Evolutionary conservation across 2,113 vertebrate species (phyloP).

Genomic region (Myrmecophaga tridactyla): DNA sequence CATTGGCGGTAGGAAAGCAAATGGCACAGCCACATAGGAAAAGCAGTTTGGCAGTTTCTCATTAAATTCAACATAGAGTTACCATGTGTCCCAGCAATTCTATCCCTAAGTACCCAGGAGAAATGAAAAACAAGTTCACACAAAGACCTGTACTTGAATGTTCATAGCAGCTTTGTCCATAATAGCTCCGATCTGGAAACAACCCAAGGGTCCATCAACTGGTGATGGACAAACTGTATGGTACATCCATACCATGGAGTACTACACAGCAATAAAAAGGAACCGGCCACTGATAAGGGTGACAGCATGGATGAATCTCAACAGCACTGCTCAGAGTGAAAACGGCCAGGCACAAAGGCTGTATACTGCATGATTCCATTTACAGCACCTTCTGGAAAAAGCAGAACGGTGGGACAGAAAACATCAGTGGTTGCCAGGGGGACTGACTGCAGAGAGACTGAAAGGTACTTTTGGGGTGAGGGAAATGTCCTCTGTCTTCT

Average conservation of each 20-base stretch:
- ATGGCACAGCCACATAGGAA: neutral
- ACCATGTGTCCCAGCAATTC: neutral
- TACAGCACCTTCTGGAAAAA: neutral
- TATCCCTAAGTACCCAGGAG: neutral
- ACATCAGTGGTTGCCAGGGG: too few relatives aligned
- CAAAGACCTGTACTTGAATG: rapidly evolving
- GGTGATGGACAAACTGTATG: rapidly evolving
- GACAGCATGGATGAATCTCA: rapidly evolving
- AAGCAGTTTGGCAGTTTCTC: neutral
- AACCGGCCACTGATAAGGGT: too few relatives aligned
- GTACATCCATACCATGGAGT: rapidly evolving
- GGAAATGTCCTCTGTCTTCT: neutral
- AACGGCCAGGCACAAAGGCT: neutral
- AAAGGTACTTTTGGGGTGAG: neutral
- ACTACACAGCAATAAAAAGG: neutral
- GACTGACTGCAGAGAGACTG: neutral
- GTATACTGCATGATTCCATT: rapidly evolving
- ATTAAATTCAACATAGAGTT: neutral
- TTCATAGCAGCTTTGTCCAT: neutral
- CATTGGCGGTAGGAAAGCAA: neutral
- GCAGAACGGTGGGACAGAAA: neutral
- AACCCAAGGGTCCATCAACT: rapidly evolving
- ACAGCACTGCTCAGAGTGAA: rapidly evolving
- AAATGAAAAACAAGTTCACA: neutral
- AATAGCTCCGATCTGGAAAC: neutral